Evolutionary conservation across 37 sponge, comb jelly and placozoan genomes (phyloP), one percentile per base, ranked within the genome.

Genomic region (Halichondria panicea): DNA sequence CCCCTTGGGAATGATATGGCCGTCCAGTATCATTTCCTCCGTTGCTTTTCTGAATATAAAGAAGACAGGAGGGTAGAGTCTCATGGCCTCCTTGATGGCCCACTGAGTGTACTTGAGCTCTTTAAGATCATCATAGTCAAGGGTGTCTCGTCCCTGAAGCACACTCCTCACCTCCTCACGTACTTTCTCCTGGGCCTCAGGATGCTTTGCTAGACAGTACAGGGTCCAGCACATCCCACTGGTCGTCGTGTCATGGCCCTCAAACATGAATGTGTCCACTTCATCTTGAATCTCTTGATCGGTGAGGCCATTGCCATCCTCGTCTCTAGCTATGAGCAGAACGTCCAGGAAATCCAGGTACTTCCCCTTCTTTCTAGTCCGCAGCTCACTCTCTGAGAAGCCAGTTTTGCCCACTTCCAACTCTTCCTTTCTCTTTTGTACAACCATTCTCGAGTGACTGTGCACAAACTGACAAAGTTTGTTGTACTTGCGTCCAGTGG

Each of bases 11-110:
- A 86, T 69, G 27, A 66, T 28, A 24, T 68, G 33, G 19, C 67
- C 87, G 0, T 74, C 54, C 35, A 86, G 38, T 18, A 61, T 57
- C 11, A 55, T 77, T 1, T 90, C 94, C 39, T 73, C 72, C 0
- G 76, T 54, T 1, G 70, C 13, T 18, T 67, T 22, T 28, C 90
- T 61, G 55, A 66, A 63, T 32, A 76, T 45, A n/a, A 28, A 15
- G 1, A 50, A 70, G 0, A 89, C 89, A 41, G 89, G 86, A 43
- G 89, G 90, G 53, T 85, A 87, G 3, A 94, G 66, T 28, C 96
- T 79, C 96, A 95, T 85, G 52, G 89, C 83, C 52, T 95, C 96
- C 79, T 92, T 92, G 74, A 95, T 88, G 41, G 84, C 77, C 84
- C 79, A 84, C 27, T 84, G 67, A 13, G 89, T 91, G 72, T 84